Conservation (phyloP, 1,140 invertebrate species). For the Aphelinus certus region DNA sequence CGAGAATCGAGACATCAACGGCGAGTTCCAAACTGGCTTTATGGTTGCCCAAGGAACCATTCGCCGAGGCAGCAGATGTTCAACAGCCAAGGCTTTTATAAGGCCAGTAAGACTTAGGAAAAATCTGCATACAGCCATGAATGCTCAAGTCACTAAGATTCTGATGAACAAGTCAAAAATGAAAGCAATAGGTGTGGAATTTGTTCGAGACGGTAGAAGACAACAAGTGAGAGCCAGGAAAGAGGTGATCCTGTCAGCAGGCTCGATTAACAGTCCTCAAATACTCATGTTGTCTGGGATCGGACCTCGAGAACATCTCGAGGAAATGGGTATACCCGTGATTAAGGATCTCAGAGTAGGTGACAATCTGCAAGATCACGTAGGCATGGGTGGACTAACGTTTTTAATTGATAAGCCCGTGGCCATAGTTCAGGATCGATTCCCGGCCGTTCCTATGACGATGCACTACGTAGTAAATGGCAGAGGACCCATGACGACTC, state of each 20-base stretch:
- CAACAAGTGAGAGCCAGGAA: constrained; percentile 75
- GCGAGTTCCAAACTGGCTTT: constrained; percentile 83
- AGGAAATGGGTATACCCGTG: constrained; percentile 75
- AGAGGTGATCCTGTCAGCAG: constrained; percentile 83
- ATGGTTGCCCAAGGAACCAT: constrained; percentile 93
- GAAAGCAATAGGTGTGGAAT: constrained; percentile 80
- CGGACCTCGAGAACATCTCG: constrained; percentile 80
- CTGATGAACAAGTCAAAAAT: constrained; percentile 77
- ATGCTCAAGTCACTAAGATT: constrained; percentile 78
- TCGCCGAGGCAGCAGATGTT: constrained; percentile 84
- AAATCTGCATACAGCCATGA: constrained; percentile 84
- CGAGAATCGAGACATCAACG: constrained; percentile 87
- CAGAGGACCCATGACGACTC: constrained; percentile 83
- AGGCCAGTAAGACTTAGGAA: constrained; percentile 77
- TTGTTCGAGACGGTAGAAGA: constrained; percentile 74
- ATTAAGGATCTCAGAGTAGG: constrained; percentile 80
- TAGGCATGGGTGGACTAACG: constrained; percentile 82
- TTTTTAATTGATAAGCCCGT: constrained; percentile 81
- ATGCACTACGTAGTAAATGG: constrained; percentile 82
- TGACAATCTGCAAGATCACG: constrained; percentile 84
- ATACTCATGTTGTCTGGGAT: constrained; percentile 89
- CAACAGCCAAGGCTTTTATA: constrained; percentile 89
- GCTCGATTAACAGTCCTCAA: constrained; percentile 82
- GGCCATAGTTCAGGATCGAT: constrained; percentile 77
- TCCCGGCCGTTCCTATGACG: constrained; percentile 78